Conservation (phyloP, 2,797 vertebrate genomes). For the Cossypha dichroa region DNA sequence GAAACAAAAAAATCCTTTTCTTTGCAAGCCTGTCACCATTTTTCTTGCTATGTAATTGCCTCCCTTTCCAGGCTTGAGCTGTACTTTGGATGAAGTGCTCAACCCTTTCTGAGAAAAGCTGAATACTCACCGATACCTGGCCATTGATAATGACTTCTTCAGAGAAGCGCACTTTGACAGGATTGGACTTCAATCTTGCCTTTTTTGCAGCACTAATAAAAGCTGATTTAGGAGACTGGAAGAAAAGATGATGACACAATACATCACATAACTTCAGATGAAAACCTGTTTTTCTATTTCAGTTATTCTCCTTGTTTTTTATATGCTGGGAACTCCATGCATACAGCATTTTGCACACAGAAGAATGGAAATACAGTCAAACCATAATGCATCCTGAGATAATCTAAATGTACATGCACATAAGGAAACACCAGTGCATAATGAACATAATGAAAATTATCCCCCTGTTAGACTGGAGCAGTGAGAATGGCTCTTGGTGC, state of each 20-base stretch:
- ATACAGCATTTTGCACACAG: background rate
- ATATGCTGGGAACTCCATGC: background rate
- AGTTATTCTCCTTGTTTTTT: background rate
- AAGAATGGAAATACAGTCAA: background rate
- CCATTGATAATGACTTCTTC: conserved; percentile 99
- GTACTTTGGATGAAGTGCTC: background rate
- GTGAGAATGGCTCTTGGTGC: background rate
- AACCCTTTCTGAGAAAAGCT: background rate
- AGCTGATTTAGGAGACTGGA: conserved; percentile 97
- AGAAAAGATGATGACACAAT: conserved; percentile 38
- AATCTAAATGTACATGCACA: background rate
- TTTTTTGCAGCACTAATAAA: conserved; percentile 99
- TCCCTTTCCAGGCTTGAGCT: background rate
- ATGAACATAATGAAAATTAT: background rate
- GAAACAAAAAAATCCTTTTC: background rate
- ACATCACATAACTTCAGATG: conserved; percentile 4
- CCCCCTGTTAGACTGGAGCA: background rate
- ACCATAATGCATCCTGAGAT: background rate
- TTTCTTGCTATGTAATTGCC: background rate
- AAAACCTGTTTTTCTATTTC: background rate
- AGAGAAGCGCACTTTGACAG: conserved; percentile 97
- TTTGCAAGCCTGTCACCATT: background rate
- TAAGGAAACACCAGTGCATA: background rate
- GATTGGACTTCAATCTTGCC: conserved; percentile 98
- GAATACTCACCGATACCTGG: conserved; percentile 93